A percentile compares a stretch with the other conserved stretches of the same genome.
Conservation (phyloP, 2,888 invertebrate species). For the Scaptomyza tumidula region DNA sequence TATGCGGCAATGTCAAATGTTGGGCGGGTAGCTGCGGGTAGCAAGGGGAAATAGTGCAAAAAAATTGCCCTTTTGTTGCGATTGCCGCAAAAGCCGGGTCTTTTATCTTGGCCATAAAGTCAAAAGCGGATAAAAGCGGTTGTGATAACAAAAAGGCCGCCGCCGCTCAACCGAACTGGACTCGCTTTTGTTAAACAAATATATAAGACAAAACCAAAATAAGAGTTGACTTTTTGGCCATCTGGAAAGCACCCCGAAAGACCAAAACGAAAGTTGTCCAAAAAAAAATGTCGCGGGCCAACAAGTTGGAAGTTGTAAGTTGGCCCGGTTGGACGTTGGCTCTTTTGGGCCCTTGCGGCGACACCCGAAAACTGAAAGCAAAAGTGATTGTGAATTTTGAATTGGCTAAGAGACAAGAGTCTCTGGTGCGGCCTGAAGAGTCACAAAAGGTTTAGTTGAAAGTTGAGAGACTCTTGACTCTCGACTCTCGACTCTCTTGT, state of each 20-base stretch:
- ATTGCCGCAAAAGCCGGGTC: conserved; percentile 43
- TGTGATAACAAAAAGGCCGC: conserved; percentile 52
- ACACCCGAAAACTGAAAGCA: conserved; percentile 64
- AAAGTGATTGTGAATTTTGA: conserved; percentile 75
- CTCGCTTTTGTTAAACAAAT: conserved; percentile 29
- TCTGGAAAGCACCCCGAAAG: conserved; percentile 62
- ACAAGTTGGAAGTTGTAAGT: conserved; percentile 36
- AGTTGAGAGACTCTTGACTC: conserved; percentile 60
- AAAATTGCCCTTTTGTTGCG: conserved; percentile 59
- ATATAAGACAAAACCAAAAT: conserved; percentile 46
- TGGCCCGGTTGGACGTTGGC: conserved; percentile 8
- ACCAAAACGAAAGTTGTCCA: conserved; percentile 75
- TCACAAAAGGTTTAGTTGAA: conserved; percentile 62
- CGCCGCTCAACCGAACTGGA: conserved; percentile 42
- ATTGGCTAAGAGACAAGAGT: conserved; percentile 35
- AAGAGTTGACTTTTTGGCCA: conserved; percentile 34
- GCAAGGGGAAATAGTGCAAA: conserved; percentile 30
- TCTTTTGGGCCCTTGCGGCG: conserved; percentile 42
- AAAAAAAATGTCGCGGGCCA: conserved; percentile 71
- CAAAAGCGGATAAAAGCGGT: conserved; percentile 53
- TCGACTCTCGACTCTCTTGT: conserved; percentile 33
- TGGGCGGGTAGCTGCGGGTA: not conserved
- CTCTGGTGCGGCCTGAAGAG: not conserved
- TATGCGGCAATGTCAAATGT: conserved; percentile 68
- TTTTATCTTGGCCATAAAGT: conserved; percentile 59